Evolutionary conservation across 2,797 vertebrate genomes (phyloP).

Genomic region (Sebastes cheni): DNA sequence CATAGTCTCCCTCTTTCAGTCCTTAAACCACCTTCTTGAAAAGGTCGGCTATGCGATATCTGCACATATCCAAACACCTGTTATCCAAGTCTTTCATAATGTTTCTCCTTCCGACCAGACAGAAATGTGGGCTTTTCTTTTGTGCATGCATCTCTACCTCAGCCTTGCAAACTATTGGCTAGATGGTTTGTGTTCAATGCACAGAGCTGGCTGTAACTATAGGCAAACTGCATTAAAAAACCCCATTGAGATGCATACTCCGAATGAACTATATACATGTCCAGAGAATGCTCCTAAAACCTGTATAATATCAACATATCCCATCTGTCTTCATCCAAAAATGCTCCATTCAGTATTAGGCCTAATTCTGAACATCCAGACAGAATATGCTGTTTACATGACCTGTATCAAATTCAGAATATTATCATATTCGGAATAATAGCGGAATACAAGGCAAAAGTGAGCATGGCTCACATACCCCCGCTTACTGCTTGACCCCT

Average conservation of each 20-base stretch:
- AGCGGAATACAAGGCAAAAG: not conserved
- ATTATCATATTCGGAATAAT: rapidly evolving
- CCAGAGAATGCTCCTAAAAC: not conserved
- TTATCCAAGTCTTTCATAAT: no score
- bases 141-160: not conserved
- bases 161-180: not conserved
- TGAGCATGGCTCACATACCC: no score
- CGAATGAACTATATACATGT: not conserved
- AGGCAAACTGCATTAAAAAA: not conserved
- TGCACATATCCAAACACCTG: no score
- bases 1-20: no score
- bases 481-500: no score
- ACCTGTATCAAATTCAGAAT: not conserved
- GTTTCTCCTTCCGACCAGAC: not conserved
- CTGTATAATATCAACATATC: not conserved
- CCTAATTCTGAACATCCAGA: not conserved
- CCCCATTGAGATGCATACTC: not conserved
- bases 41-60: rapidly evolving
- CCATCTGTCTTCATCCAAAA: rapidly evolving
- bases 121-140: not conserved
- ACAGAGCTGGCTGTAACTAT: not conserved
- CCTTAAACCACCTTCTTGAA: no score
- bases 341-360: not conserved
- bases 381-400: not conserved
- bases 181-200: not conserved